Base-by-base conservation (phyloP, 64 coral and sea anemone species). In the Montipora foliosa region DNA sequence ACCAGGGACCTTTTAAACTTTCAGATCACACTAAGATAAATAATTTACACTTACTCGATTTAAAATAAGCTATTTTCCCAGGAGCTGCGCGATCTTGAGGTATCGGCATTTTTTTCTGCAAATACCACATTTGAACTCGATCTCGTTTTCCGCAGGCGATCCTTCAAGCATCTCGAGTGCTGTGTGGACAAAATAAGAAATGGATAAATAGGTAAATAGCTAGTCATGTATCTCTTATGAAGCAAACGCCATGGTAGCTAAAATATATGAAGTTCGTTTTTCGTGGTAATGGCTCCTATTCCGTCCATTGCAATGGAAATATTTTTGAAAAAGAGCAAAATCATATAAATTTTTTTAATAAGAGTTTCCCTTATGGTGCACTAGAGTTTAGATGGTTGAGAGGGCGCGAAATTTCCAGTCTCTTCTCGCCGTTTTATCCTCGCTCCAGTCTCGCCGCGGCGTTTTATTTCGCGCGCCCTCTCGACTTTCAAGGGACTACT, bases 51-150 rank as follows among this genome's bases (percentile, higher is more conserved):
- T 74, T 87, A 87, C 84, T 87, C 51, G 44, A 74, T 49, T 87
- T 74, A 50, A 75, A 87, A 74, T 74, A 87, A 74, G 84, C 22
- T 87, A 87, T 44, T 74, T 87, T 87, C 47, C 67, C 68, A n/a
- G 66, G 57, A 68, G 69, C 74, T 12, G 44, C 45, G 69, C 84
- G 50, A 74, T 87, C 84, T 52, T 53, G 60, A 52, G 17, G 84
- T 22, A 87, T 8, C 67, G 52, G 51, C 73, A 73, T 69, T 67
- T 70, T 51, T 87, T 87, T 64, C 46, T 51, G 44, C 84, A 75
- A 87, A 87, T 44, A 87, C 84, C 84, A 49, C 84, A 87, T 53
- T 87, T 69, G 25, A 87, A n/a, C 74, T 87, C 72, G 16, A 49
- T 44, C 83, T 87, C 37, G 22, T 87, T 87, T 15, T 71, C 74